Evolutionary conservation across 2,888 invertebrate species (phyloP).

Genomic region (Andrena haemorrhoa): DNA sequence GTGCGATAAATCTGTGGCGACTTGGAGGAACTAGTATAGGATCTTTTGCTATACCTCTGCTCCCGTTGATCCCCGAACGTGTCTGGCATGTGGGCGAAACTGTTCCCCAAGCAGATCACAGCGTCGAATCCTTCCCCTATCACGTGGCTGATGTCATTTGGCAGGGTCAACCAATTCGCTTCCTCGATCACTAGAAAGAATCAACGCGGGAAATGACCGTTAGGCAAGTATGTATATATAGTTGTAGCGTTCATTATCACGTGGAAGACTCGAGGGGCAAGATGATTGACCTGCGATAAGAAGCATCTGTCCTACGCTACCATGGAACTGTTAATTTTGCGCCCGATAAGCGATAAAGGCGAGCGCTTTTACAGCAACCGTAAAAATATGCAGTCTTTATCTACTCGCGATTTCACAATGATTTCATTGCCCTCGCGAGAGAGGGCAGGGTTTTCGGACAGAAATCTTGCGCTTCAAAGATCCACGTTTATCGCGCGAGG

Average conservation of each 20-base stretch:
- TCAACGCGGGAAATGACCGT: no score
- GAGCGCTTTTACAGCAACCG: neutral
- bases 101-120: constrained; percentile 95
- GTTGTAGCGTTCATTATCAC: no score
- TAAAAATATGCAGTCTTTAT: constrained; percentile 1
- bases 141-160: constrained; percentile 89
- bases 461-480: neutral
- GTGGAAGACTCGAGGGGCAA: no score
- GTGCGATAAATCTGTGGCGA: neutral
- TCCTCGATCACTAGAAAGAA: constrained; percentile 92
- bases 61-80: constrained; percentile 91
- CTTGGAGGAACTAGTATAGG: neutral
- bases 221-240: no score
- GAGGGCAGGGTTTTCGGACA: neutral
- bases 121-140: constrained; percentile 92
- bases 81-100: constrained; percentile 95
- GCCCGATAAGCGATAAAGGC: constrained; percentile 15
- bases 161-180: constrained; percentile 94
- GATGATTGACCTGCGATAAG: constrained; percentile 5
- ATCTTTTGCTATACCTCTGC: constrained; percentile 86
- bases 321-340: neutral
- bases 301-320: neutral
- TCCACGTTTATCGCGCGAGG: neutral
- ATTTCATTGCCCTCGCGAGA: neutral
- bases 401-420: neutral